Evolutionary conservation across 2,797 vertebrate genomes (phyloP).

Genomic region (Peromyscus aztecus): DNA sequence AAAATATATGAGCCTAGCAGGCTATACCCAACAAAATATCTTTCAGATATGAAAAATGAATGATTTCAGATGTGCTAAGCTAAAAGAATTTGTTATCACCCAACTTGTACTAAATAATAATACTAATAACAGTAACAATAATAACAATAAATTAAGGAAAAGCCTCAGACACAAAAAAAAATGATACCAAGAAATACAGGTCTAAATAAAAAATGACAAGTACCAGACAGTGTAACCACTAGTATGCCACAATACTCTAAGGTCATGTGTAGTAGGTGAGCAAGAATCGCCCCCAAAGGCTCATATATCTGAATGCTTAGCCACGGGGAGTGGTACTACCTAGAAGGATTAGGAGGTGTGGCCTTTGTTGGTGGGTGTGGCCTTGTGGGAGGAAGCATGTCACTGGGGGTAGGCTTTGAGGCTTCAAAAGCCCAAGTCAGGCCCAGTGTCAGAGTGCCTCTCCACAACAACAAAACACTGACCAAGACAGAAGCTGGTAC

Average conservation of each 20-base stretch:
- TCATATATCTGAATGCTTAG: background rate
- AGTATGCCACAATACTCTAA: background rate
- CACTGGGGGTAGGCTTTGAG: background rate
- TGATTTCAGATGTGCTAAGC: background rate
- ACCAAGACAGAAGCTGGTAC: background rate
- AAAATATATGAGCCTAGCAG: background rate
- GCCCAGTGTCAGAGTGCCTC: background rate
- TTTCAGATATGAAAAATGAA: background rate
- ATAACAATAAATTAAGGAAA: background rate
- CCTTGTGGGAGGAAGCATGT: background rate
- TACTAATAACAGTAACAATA: too few species aligned
- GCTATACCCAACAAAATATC: background rate
- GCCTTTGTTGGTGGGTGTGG: background rate
- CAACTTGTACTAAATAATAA: background rate
- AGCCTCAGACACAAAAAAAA: conserved; percentile 21
- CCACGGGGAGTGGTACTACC: background rate
- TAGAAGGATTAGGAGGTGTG: background rate
- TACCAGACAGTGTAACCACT: background rate
- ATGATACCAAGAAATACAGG: background rate
- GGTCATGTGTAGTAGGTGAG: background rate
- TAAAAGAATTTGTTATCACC: background rate
- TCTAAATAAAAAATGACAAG: background rate
- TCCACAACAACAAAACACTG: background rate
- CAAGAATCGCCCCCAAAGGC: background rate
- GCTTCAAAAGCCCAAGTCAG: background rate